Base-by-base conservation (phyloP, 2,113 vertebrate genomes). In the Charadrius vociferus region DNA sequence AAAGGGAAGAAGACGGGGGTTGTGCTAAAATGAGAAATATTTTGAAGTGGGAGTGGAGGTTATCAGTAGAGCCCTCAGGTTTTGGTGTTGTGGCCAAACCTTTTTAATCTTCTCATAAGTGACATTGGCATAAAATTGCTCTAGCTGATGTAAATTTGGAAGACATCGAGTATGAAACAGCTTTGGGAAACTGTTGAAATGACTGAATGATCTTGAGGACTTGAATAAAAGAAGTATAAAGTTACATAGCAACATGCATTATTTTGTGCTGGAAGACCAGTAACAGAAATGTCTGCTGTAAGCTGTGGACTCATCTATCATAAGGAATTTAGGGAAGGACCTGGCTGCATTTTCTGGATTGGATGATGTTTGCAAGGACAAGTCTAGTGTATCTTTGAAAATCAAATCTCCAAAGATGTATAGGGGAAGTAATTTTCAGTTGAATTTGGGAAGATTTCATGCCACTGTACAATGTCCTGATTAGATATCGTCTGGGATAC, bases 1-100 rank as follows among this genome's bases (percentile, higher is more conserved):
- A 52, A 75, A 47, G 10, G 14, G 7, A 3, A 47, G 23, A 81
- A 52, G 41, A 39, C 0, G 2, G 3, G 3, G 5, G 4, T n/a
- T 83, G 11, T 77, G 39, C 19, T 83, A 53, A 83, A 90, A 55
- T 55, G 29, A 30, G 8, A 13, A 75, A 34, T 87, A 34, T 4
- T 55, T 22, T 7, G 16, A 75, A 77, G 36, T 49, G 4, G 8
- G n/a, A 23, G 22, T 7, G 6, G 49, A 70, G 27, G 17, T 87
- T 86, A 53, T 75, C 81, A 56, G 12, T 56, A 3, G 3, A 39
- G 43, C 52, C 37, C 9, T 45, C 14, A 14, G 29, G 21, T 90
- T 62, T 81, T 67, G n/a, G 12, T 58, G 91, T 72, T 82, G 37
- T 84, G 43, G 7, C 29, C 66, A 90, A 43, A 72, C 13, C 4